These are phyloP conservation scores for Brachyhypopomus occidentalis DNA, from an alignment of 2,113 vertebrate genomes.

Conservation along the genomic window DNA sequence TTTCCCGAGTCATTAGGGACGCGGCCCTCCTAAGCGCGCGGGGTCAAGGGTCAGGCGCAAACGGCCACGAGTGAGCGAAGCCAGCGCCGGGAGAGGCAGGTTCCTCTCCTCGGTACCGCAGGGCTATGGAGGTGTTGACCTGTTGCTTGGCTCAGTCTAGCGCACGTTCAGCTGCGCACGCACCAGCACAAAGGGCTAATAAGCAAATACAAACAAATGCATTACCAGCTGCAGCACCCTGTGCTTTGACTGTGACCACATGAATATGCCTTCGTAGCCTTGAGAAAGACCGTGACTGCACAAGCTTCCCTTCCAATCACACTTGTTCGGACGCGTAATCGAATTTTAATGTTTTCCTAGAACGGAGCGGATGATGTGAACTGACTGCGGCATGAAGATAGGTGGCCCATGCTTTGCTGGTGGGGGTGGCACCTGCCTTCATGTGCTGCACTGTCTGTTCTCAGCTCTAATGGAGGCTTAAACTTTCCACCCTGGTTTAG, in stretches of 20 bases:
- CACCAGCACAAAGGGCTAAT: background rate
- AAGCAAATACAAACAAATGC: background rate
- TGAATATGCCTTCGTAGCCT: background rate
- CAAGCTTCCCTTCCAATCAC: background rate
- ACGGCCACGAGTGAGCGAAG: too few relatives aligned
- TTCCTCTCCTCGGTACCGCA: too few relatives aligned
- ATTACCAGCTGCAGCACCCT: background rate
- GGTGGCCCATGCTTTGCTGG: conserved; percentile 3
- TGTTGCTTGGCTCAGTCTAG: conserved; percentile 7
- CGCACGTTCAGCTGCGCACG: background rate
- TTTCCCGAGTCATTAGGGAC: conserved; percentile 20
- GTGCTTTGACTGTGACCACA: background rate
- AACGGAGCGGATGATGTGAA: conserved; percentile 6
- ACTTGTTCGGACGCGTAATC: background rate
- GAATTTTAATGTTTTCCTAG: conserved; percentile 19
- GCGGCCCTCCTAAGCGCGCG: background rate
- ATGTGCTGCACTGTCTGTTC: conserved; percentile 8
- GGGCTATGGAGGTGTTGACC: too few relatives aligned
- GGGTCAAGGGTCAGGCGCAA: background rate
- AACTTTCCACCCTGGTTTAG: background rate
- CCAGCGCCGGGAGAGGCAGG: too few relatives aligned
- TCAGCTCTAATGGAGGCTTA: conserved; percentile 6
- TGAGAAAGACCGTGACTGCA: conserved; percentile 4
- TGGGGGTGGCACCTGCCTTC: conserved; percentile 16
- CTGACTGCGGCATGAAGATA: conserved; percentile 1